phyloP scores from a whole-genome alignment of 1,140 invertebrate species.

The Ips nitidus region DNA sequence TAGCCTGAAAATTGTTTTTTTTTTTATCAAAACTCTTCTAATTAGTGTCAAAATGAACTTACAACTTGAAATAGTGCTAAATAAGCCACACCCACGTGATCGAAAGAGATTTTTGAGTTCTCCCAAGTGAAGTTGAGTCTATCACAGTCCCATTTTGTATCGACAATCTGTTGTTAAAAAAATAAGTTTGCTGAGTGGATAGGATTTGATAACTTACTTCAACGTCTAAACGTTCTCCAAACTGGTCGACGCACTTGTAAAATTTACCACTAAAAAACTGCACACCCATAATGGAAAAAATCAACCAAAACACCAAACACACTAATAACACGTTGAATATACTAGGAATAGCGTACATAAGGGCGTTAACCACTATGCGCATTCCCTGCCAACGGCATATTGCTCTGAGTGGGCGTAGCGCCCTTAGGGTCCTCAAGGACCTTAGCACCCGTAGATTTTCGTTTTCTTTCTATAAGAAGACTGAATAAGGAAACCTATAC shows the following conservation, averaged over 20 bases:
- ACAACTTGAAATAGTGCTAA: constrained; percentile 86
- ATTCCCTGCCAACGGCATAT: constrained; percentile 94
- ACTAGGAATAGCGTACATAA: constrained; percentile 93
- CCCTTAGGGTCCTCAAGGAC: constrained; percentile 82
- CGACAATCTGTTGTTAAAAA: too few species aligned
- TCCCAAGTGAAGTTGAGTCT: constrained; percentile 82
- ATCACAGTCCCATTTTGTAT: constrained; percentile 78
- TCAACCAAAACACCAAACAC: constrained; percentile 92
- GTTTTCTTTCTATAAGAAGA: constrained; percentile 87
- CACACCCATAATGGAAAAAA: constrained; percentile 94
- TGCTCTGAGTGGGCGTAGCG: constrained; percentile 80
- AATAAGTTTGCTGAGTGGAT: too few species aligned
- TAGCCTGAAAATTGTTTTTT: constrained; percentile 70
- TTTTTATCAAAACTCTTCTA: too few species aligned
- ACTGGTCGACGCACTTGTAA: constrained; percentile 83
- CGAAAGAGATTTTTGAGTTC: constrained; percentile 90
- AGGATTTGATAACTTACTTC: constrained; percentile 7
- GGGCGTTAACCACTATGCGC: constrained; percentile 91
- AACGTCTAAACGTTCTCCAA: constrained; percentile 65
- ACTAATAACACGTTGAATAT: constrained; percentile 93
- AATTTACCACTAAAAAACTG: constrained; percentile 94
- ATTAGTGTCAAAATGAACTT: too few species aligned
- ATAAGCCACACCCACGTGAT: constrained; percentile 89
- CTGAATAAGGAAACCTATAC: constrained; percentile 93
- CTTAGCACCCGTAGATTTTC: constrained; percentile 89